These are phyloP conservation scores for Rhagium mordax DNA, from an alignment of 2,888 invertebrate genomes.

Conservation along the genomic window DNA sequence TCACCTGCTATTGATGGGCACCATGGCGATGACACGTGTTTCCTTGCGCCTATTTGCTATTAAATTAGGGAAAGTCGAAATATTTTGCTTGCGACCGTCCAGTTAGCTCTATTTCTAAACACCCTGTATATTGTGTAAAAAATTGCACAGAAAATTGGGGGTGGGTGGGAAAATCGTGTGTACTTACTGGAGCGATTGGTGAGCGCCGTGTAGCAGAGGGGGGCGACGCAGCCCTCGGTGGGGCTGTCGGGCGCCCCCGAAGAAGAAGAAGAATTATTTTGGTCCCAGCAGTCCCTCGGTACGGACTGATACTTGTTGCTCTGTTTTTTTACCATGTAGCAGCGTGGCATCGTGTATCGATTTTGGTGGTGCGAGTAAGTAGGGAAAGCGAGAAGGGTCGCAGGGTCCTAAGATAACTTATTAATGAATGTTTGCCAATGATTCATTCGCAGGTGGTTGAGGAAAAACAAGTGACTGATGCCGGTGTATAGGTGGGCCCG, in stretches of 20 bases:
- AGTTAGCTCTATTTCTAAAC: too few species aligned
- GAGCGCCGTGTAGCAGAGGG: conserved; percentile 74
- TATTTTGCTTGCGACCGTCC: too few species aligned
- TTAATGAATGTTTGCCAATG: conserved; percentile 17
- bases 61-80: too few species aligned
- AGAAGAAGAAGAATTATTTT: conserved; percentile 57
- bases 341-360: conserved; percentile 77
- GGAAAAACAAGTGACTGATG: conserved; percentile 62
- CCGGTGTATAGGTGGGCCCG: conserved; percentile 63
- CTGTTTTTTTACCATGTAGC: conserved; percentile 83
- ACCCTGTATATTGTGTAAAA: too few species aligned
- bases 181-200: conserved; percentile 62
- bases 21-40: too few species aligned
- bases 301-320: conserved; percentile 71
- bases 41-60: too few species aligned
- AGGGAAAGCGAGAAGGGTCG: conserved; percentile 24
- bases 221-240: conserved; percentile 76
- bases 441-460: conserved; percentile 65
- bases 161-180: too few species aligned
- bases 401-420: not conserved
- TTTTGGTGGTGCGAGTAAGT: conserved; percentile 14
- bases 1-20: too few species aligned
- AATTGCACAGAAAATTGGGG: too few species aligned
- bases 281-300: conserved; percentile 69
- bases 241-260: conserved; percentile 72